phyloP scores from a whole-genome alignment of 2,888 invertebrate species.

The Dryadula phaetusa region DNA sequence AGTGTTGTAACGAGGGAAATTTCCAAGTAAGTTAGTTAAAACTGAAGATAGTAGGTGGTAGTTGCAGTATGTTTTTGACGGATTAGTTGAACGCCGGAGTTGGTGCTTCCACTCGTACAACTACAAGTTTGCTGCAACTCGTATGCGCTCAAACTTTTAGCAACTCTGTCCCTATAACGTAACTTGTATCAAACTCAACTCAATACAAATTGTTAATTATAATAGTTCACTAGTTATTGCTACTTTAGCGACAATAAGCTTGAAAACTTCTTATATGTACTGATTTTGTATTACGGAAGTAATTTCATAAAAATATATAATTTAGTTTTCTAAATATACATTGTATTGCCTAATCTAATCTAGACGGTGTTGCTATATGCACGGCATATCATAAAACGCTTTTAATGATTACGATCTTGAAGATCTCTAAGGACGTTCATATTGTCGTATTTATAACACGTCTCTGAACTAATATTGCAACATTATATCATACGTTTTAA shows the following conservation, averaged over 20 bases:
- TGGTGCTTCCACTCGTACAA: conserved; percentile 27
- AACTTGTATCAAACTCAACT: conserved; percentile 36
- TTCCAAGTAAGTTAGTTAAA: conserved; percentile 47
- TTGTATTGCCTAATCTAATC: not conserved
- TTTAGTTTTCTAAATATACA: not conserved
- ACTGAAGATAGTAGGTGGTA: conserved; percentile 53
- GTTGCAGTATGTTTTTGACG: conserved; percentile 69
- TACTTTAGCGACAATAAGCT: not conserved
- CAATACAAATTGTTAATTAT: conserved; percentile 34
- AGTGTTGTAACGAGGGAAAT: conserved; percentile 42
- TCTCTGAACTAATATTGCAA: not conserved
- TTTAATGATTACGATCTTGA: conserved; percentile 16
- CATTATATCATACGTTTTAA: no score
- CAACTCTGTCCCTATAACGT: conserved; percentile 35
- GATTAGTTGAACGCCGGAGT: conserved; percentile 59
- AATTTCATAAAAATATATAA: not conserved
- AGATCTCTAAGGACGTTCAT: not conserved
- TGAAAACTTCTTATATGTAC: not conserved
- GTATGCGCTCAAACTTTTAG: conserved; percentile 36
- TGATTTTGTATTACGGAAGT: not conserved
- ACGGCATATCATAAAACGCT: conserved; percentile 4
- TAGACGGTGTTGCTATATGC: conserved; percentile 2
- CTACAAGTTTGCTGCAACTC: conserved; percentile 38
- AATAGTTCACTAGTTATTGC: conserved; percentile 20
- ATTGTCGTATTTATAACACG: not conserved